Evolutionary conservation across 1,140 invertebrate genomes (phyloP), one percentile per base, ranked within the genome.

Genomic region (Anagrus nilaparvatae): DNA sequence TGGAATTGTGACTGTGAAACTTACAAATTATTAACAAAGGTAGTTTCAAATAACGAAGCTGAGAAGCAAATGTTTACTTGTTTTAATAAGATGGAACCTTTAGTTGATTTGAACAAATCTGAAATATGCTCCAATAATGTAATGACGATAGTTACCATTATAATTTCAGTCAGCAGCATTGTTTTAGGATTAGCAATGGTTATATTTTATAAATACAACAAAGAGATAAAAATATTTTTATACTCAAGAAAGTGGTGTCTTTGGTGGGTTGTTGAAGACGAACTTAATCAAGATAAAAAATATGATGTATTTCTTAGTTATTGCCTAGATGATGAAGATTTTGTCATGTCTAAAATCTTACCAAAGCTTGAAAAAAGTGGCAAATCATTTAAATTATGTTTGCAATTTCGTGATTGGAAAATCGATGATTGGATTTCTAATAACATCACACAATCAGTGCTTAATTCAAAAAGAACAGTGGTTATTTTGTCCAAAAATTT

Each of bases 241-340:
- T 84, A 78, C 51, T 72, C 77, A 2, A 74, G 78, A 48, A 68
- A 74, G 30, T 51, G 74, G 24, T 79, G 75, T 42, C 56, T 84
- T 16, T 77, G 77, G 66, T 72, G 76, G 14, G 74, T 84, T 12
- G 77, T 75, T 3, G 78, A 84, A 52, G 73, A 81, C 28, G 82
- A 86, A 46, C 50, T 84, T 2, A 84, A 87, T 51, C 77, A 79
- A 47, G 77, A 86, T 32, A 88, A 87, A 56, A 56, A 72, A 10
- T 91, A 82, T 59, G 90, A 95, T 54, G 87, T 85, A 0, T 94
- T 93, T 59, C 74, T 94, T 27, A 89, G 87, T 44, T 92, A 83
- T 56, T 85, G 87, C 1, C 79, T 87, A 51, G 74, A 78, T 52
- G 90, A 95, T 58, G 77, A 82, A 40, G 71, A 76, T 4, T 87